Evolutionary conservation across 2,113 vertebrate genomes (phyloP), one percentile per base, ranked within the genome.

Genomic region (Symphodus melops): DNA sequence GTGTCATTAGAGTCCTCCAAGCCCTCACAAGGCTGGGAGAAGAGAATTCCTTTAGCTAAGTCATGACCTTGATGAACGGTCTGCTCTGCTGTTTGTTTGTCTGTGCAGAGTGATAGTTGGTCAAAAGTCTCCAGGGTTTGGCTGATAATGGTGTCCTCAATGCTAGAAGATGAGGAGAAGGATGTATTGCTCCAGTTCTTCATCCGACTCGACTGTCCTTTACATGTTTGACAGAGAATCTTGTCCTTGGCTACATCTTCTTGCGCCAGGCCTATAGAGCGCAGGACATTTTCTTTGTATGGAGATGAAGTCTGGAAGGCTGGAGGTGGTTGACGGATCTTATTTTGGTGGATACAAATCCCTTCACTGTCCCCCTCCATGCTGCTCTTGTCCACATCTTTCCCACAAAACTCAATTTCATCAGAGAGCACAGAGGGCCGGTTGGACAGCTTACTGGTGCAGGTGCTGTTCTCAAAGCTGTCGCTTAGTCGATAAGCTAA

Each of bases 381-480:
- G 67, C 75, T 86, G 4, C 77, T 72, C 21, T 78, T 79, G 13
- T 78, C 83, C 4, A 70, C 77, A 8, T 93, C 91, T 77, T 51
- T 83, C 60, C 87, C 94, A n/a, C 96, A 95, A 28, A 94, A 94
- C 42, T 96, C 96, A 1, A 95, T 96, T 74, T 99, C 98, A 80
- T 99, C 97, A 0, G 97, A 99, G 59, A 98, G 95, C 44, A 98
- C 95, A 0, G 97, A 99, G 12, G 97, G 97, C 36, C 96, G 93
- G 89, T 99, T 98, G 84, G 97, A 99, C 78, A 99, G 91, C 88
- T 97, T 99, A 86, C 98, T 99, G 56, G 98, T 99, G 83, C 96
- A 98, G 16, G 97, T 99, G 94, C 98, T 99, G 88, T 98, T 99
- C 84, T 99, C 98, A 76, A 99, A 99, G 81, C 98, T 99, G 93